Evolutionary conservation across 2,113 vertebrate genomes (phyloP), one percentile per base, ranked within the genome.

Genomic region (Euleptes europaea): DNA sequence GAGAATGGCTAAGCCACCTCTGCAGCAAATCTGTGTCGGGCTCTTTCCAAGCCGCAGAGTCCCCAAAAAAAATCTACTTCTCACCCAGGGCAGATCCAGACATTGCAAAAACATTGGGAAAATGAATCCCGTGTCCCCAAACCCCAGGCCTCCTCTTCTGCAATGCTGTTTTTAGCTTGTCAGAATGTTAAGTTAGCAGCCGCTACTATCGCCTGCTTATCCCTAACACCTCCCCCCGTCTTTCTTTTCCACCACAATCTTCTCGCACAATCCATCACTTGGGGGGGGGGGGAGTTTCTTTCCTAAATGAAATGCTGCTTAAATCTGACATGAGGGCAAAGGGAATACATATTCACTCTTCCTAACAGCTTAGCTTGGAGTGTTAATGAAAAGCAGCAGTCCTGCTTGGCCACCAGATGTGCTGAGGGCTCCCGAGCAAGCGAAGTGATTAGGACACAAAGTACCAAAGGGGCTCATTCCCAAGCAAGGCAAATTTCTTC

Each of bases 1-100:
- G n/a, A n/a, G 9, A 33, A 86, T 81, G 81, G 82, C 92, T 89
- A 94, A 94, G 88, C 91, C 88, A 89, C 93, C 90, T 91, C 84
- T 38, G n/a, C 82, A 93, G 91, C 90, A 90, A 93, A 94, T 94
- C 86, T 89, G 88, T 84, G 89, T 91, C 91, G 83, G 72, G 91
- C 88, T 94, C 83, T 94, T 95, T 95, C 95, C 92, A 90, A 91
- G 88, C 80, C 90, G 93, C 90, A 93, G 90, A 90, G 90, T 87
- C 91, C n/a, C n/a, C n/a, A n/a, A n/a, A 89, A 94, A 88, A 94
- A 94, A 90, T 91, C 86, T 2, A 67, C 85, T 86, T 88, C 90
- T 87, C 65, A 44, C 57, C 74, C 60, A 47, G 90, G 90, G 82
- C 84, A 86, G 84, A 84, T 63, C 84, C 80, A 84, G 89, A 89